phyloP scores from a whole-genome alignment of 2,888 invertebrate genomes.

The Ophioninae sp. region DNA sequence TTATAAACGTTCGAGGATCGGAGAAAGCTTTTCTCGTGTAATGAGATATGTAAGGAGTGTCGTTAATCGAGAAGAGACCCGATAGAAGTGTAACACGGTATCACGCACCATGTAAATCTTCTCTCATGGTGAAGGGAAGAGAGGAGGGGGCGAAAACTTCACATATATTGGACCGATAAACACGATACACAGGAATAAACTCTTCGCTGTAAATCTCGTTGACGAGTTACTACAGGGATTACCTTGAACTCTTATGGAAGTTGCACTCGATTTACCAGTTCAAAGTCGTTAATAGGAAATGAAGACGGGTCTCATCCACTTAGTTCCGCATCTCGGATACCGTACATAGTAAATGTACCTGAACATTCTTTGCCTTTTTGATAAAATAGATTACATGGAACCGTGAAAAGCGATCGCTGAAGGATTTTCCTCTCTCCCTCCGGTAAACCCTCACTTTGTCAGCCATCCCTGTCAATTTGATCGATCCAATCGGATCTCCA shows the following conservation, averaged over 20 bases:
- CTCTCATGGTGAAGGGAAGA: conserved; percentile 23
- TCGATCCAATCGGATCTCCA: conserved; percentile 15
- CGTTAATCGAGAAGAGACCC: conserved; percentile 3
- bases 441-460: not conserved
- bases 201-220: conserved; percentile 37
- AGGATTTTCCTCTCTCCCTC: conserved; percentile 35
- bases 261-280: conserved; percentile 36
- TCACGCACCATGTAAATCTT: conserved; percentile 27
- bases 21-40: no score
- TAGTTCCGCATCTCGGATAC: conserved; percentile 43
- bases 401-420: conserved; percentile 25
- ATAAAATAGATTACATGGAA: conserved; percentile 41
- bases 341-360: conserved; percentile 12
- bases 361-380: conserved; percentile 22
- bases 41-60: not conserved
- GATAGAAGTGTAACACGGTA: conserved; percentile 29
- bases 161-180: conserved; percentile 50
- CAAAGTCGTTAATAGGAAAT: conserved; percentile 56
- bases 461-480: not conserved
- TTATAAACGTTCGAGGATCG: no score
- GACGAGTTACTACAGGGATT: conserved; percentile 23
- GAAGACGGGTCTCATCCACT: conserved; percentile 60
- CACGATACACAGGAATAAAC: conserved; percentile 35
- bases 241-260: conserved; percentile 25
- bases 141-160: conserved; percentile 41